These are phyloP conservation scores for Ormyrus pomaceus DNA, from an alignment of 2,888 invertebrate genomes.

Conservation along the genomic window DNA sequence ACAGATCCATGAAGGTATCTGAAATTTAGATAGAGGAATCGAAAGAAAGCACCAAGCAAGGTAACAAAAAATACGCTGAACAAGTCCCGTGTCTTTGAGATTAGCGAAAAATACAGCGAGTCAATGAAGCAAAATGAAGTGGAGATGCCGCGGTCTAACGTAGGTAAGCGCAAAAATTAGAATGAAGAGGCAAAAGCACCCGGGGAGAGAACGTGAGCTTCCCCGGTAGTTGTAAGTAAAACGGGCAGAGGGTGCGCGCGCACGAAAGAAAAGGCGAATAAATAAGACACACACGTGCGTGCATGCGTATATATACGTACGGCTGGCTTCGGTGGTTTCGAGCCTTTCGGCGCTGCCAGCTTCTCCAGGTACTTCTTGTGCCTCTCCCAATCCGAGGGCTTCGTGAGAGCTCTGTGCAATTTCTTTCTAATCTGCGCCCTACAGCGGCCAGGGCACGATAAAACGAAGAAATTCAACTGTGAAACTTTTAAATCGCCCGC, in stretches of 20 bases:
- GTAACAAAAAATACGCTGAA: no score
- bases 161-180: constrained; percentile 19
- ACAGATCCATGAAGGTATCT: not conserved
- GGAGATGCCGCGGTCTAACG: not conserved
- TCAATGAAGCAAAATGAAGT: constrained; percentile 43
- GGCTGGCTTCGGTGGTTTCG: constrained; percentile 51
- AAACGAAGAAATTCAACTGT: constrained; percentile 46
- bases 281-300: constrained; percentile 9
- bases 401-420: constrained; percentile 59
- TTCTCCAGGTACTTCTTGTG: constrained; percentile 61
- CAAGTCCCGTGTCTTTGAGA: constrained; percentile 1
- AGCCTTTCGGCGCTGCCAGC: constrained; percentile 63
- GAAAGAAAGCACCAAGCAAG: not conserved
- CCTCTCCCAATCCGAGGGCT: constrained; percentile 65
- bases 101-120: constrained; percentile 37
- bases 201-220: constrained; percentile 2
- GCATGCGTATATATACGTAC: constrained; percentile 56
- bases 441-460: constrained; percentile 20
- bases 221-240: constrained; percentile 14
- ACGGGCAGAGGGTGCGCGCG: constrained; percentile 5
- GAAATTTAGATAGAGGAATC: not conserved
- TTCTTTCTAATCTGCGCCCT: constrained; percentile 61
- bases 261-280: constrained; percentile 37
- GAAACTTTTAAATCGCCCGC: constrained; percentile 48
- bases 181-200: constrained; percentile 6